Conservation (phyloP, 2,113 vertebrate genomes). For the Hemiprocne comata region DNA sequence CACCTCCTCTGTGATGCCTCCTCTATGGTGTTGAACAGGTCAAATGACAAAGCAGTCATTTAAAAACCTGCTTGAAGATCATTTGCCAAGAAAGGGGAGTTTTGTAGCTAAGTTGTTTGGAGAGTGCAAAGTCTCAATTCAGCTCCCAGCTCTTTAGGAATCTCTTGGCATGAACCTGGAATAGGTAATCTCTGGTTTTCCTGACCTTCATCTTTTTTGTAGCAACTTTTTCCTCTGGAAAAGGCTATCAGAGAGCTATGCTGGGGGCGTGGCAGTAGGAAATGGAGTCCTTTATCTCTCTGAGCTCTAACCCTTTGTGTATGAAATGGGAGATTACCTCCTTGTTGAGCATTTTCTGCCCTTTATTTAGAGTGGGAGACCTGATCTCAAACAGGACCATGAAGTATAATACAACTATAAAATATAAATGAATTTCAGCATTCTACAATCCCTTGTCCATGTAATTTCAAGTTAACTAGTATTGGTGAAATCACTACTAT, state of each 20-base stretch:
- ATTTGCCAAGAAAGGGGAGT: neutral
- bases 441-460: neutral
- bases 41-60: constrained; percentile 45
- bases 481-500: neutral
- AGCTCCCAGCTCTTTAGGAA: neutral
- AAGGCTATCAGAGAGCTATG: neutral
- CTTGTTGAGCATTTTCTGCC: neutral
- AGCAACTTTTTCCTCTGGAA: neutral
- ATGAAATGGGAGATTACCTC: neutral
- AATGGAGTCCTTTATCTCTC: neutral
- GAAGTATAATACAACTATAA: neutral
- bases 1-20: constrained; percentile 35
- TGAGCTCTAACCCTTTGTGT: neutral
- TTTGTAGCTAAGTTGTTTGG: neutral
- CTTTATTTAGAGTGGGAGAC: neutral
- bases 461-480: neutral
- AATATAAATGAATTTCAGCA: neutral
- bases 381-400: neutral
- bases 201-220: neutral
- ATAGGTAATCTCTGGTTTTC: neutral
- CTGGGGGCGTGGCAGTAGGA: neutral
- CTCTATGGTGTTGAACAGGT: neutral
- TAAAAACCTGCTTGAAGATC: constrained; percentile 27
- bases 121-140: neutral
- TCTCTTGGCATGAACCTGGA: neutral